A percentile compares a stretch with the other conserved stretches of the same genome.
Conservation (phyloP, 2,797 vertebrate species). For the Chiloscyllium punctatum region DNA sequence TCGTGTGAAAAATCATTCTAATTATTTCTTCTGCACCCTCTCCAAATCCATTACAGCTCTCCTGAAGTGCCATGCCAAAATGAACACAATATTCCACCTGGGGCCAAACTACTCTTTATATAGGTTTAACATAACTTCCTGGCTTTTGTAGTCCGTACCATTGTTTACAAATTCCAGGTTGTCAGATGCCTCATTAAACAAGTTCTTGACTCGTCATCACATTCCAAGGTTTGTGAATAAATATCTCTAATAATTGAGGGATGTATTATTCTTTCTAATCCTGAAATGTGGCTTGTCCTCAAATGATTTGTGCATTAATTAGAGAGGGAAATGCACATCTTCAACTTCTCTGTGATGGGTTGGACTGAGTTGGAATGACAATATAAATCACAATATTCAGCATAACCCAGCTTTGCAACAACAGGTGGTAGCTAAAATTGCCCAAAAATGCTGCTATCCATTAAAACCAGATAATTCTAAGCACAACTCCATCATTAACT, state of each 20-base stretch:
- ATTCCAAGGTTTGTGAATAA: not conserved
- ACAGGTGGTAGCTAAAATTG: not conserved
- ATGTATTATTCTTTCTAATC: not conserved
- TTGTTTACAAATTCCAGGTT: not conserved
- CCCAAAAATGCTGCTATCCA: not conserved
- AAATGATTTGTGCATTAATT: not conserved
- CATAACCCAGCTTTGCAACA: not conserved
- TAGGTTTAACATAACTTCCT: not conserved
- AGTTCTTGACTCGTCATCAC: not conserved
- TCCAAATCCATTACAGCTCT: not conserved
- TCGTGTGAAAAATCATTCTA: not conserved
- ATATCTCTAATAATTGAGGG: not conserved
- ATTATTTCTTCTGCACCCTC: not conserved
- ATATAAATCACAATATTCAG: not conserved
- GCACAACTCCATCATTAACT: not conserved
- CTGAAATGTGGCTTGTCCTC: not conserved
- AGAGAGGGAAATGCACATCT: not conserved
- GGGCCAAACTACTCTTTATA: not conserved
- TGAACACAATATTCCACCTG: too few relatives aligned
- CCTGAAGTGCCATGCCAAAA: not conserved
- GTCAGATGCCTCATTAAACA: not conserved
- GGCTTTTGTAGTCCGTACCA: not conserved
- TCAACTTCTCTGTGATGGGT: not conserved
- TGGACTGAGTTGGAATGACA: not conserved
- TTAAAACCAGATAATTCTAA: not conserved